These are phyloP conservation scores for Anaspis maculata DNA, from an alignment of 2,888 invertebrate species.

Conservation along the genomic window DNA sequence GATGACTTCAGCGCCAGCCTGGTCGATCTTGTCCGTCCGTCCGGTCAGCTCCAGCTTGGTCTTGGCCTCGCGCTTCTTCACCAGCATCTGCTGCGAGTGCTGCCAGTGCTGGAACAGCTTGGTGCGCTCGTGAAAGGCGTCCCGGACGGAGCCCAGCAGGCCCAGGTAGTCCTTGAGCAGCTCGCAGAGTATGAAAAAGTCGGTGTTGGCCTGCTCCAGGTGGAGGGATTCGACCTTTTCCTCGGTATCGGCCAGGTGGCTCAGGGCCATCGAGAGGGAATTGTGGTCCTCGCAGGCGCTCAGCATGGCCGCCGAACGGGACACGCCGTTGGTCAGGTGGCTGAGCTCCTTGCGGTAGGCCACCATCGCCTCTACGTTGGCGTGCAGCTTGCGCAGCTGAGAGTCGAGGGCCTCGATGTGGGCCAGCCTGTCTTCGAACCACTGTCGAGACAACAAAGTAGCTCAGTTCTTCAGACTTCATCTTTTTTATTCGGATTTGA, in stretches of 20 bases:
- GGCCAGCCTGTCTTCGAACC: slow-evolving; percentile 95
- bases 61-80: slow-evolving; percentile 89
- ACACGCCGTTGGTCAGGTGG: slow-evolving; percentile 69
- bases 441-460: slow-evolving; percentile 62
- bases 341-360: slow-evolving; percentile 79
- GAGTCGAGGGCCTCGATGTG: slow-evolving; percentile 87
- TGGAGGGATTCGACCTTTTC: slow-evolving; percentile 81
- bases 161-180: slow-evolving; percentile 91
- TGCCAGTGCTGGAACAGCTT: slow-evolving; percentile 96
- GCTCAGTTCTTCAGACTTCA: no score
- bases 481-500: no score
- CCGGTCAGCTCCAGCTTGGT: slow-evolving; percentile 86
- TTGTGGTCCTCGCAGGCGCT: slow-evolving; percentile 91
- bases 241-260: slow-evolving; percentile 82
- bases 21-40: slow-evolving; percentile 81
- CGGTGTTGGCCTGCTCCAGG: slow-evolving; percentile 88
- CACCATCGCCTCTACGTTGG: slow-evolving; percentile 81
- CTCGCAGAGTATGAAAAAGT: slow-evolving; percentile 90
- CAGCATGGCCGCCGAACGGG: slow-evolving; percentile 81
- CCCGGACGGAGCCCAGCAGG: slow-evolving; percentile 85
- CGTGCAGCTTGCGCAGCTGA: slow-evolving; percentile 78
- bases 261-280: slow-evolving; percentile 79
- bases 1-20: slow-evolving; percentile 82
- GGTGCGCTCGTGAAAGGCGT: slow-evolving; percentile 63
- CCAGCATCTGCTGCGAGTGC: slow-evolving; percentile 89